Evolutionary conservation across 2,797 vertebrate genomes (phyloP), one percentile per base, ranked within the genome.

Genomic region (Clarias laeviceps): DNA sequence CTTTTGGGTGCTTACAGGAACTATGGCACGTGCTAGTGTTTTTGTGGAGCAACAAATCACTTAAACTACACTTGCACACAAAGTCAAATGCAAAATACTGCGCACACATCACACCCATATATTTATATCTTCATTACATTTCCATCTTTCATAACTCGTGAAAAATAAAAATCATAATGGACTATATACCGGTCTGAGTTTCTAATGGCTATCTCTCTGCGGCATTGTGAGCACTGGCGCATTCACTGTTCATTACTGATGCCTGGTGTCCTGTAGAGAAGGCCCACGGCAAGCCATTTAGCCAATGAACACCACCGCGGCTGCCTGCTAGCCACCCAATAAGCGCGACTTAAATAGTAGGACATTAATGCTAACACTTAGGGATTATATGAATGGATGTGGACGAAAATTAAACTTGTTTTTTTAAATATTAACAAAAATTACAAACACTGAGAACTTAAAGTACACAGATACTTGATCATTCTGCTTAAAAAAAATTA

Each of bases 161-260:
- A 54, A 74, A 74, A 74, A 74, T 29, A 74, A 32, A n/a, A n/a
- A 72, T 24, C 12, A 4, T 72, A 76, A 57, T 78, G 32, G 56
- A 61, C 56, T 59, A 29, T 77, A 59, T 34, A 77, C 22, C 59
- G 74, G 74, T 57, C 74, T 61, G 24, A 72, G 69, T 45, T 7
- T 72, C 24, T 74, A 74, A 74, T 86, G 88, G 6, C 89, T 85
- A 59, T 78, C 29, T 78, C 56, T 78, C 82, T 82, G 62, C 91
- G 90, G 91, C 92, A 89, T 84, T 61, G 4, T 85, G 37, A 61
- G 89, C 88, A 92, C 89, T 86, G 88, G 88, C 91, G 93, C 92
- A 89, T 59, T 59, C 74, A 72, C 91, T 93, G 91, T 90, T 93
- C 93, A 89, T 89, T 89, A 94, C 91, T 90, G 92, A 89, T 90